Evolutionary conservation across 1,140 invertebrate species (phyloP), one percentile per base, ranked within the genome.

Genomic region (Pseudomyrmex dendroicus): DNA sequence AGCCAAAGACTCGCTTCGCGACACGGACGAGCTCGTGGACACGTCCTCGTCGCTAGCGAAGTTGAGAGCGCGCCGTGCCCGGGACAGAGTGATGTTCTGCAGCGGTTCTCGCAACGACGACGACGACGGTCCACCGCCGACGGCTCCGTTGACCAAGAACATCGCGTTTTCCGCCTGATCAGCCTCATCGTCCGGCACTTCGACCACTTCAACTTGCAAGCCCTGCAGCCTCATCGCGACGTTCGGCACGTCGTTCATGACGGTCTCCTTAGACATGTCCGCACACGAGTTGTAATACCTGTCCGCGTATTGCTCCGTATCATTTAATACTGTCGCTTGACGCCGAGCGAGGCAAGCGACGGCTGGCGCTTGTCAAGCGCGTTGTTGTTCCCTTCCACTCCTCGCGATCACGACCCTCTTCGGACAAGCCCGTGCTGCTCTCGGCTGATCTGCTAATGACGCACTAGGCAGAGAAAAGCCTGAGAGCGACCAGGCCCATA

Each of bases 21-120:
- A 76, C 7, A 68, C 73, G 12, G 77, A 84, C 46, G 80, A 86
- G 2, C 90, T 85, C 9, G 85, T 73, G 17, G 88, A 74, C 56
- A 91, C 90, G 44, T 93, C 92, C 13, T 93, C 92, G 5, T 93
- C 93, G 3, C 72, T 84, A 13, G 85, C 72, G 73, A 91, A 92
- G 46, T 90, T 85, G 0, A 92, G 78, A 7, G 90, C 91, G 7
- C 92, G 84, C 61, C 92, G 89, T 4, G 87, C 86, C 44, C 89
- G 78, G 3, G 89, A 90, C 8, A 92, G 85, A 10, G 88, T 90
- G 56, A 92, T 89, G 54, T 91, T 93, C 66, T 91, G 91, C 10
- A 90, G 86, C 2, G 90, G 76, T 78, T 83, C 88, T 73, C 50
- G 59, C 70, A 73, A 76, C 52, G 66, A 80, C 20, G 61, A 2